Evolutionary conservation across 1,140 invertebrate genomes (phyloP).

Genomic region (Zelostemma sp.): DNA sequence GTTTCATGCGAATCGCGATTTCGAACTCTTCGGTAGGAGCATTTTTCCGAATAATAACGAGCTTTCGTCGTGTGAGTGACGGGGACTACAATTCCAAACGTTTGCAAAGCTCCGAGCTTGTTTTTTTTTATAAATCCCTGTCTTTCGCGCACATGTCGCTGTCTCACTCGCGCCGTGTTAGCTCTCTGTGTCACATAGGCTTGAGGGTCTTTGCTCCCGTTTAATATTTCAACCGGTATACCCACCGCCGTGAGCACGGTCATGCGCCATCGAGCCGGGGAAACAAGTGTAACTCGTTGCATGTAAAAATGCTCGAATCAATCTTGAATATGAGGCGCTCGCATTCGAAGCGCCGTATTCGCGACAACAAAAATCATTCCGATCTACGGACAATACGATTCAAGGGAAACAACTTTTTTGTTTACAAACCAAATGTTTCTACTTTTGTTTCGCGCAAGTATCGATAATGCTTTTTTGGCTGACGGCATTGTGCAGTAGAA

Average conservation of each 20-base stretch:
- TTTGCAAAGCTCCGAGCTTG: constrained; percentile 31
- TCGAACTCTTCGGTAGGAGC: too few relatives aligned
- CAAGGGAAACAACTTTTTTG: too few relatives aligned
- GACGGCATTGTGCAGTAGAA: too few relatives aligned
- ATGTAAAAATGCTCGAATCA: constrained; percentile 46
- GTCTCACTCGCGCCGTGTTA: constrained; percentile 27
- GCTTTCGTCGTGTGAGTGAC: constrained; percentile 14
- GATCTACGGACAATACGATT: too few relatives aligned
- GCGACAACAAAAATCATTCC: too few relatives aligned
- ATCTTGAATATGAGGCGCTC: constrained; percentile 44
- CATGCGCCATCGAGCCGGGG: constrained; percentile 54
- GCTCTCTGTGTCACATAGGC: constrained; percentile 47
- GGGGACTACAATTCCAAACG: constrained; percentile 12
- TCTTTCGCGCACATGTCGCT: constrained; percentile 7
- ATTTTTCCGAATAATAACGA: constrained; percentile 3
- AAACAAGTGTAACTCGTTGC: constrained; percentile 43
- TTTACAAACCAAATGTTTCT: too few relatives aligned
- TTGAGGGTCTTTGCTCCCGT: constrained; percentile 67
- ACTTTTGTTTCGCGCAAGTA: too few relatives aligned
- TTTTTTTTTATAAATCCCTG: constrained; percentile 29
- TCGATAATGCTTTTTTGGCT: too few relatives aligned
- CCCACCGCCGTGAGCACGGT: constrained; percentile 64
- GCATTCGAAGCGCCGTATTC: constrained; percentile 18
- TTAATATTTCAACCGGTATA: constrained; percentile 70
- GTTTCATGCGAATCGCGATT: too few relatives aligned